These are phyloP conservation scores for Alosa alosa DNA, from an alignment of 2,113 vertebrate species.

Conservation along the genomic window DNA sequence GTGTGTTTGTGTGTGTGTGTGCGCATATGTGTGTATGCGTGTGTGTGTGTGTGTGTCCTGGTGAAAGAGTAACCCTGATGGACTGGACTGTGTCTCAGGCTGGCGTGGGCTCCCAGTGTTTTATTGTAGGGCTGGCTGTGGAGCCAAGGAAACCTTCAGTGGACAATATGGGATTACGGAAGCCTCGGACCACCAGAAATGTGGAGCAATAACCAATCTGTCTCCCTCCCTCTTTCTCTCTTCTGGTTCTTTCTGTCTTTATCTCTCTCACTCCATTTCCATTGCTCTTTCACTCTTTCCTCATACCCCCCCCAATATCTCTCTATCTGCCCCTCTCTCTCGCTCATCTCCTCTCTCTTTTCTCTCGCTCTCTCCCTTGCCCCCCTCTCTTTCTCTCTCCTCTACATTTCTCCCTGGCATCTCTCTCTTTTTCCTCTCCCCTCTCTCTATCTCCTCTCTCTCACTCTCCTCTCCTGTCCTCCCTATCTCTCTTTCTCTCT, in stretches of 20 bases:
- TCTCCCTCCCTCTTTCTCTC: background rate
- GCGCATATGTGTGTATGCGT: background rate
- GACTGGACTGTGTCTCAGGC: background rate
- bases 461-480: no score
- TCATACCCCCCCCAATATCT: background rate
- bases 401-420: no score
- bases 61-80: slow-evolving; percentile 4
- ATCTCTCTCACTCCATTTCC: background rate
- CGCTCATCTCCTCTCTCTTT: background rate
- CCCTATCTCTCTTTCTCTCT: background rate
- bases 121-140: background rate
- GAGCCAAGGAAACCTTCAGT: background rate
- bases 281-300: background rate
- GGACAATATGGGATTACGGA: background rate
- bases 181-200: background rate
- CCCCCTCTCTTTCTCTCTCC: background rate
- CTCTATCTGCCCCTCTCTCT: background rate
- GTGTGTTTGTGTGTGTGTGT: background rate
- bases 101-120: background rate
- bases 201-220: background rate
- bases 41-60: background rate
- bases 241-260: background rate
- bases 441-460: no score
- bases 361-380: background rate
- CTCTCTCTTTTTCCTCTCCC: no score